Evolutionary conservation across 2,113 vertebrate species (phyloP), one percentile per base, ranked within the genome.

Genomic region (Oncorhynchus tshawytscha): DNA sequence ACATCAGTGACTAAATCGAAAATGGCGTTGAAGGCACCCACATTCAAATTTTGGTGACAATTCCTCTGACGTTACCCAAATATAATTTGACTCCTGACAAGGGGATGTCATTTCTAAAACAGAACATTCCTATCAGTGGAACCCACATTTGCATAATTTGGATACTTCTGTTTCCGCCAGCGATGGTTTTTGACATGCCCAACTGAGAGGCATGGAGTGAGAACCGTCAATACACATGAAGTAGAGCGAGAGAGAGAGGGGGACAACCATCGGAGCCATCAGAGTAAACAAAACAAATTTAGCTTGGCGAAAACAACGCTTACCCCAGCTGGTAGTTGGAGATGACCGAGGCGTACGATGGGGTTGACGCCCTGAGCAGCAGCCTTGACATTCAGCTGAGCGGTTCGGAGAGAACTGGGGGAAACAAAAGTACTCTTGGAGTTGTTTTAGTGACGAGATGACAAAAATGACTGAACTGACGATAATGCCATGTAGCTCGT

Each of bases 11-110:
- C 93, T 93, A 95, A 95, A 97, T 95, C 89, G 93, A 94, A 92
- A 94, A 91, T 94, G 95, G 93, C 95, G 94, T 90, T 72, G 86
- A 91, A 92, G 92, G 87, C 84, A 85, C 86, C 92, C 92, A 92
- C 91, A 94, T 95, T 95, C 93, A 95, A 96, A 96, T 95, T 95
- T 94, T 93, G 87, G 91, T 94, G 95, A 96, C 96, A 96, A 96
- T 96, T 96, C 94, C 92, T 84, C 85, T 92, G 91, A 96, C 96
- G 94, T 96, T 96, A 92, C 95, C 95, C 94, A 95, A 96, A 97
- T 95, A 94, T 94, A 94, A 95, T 96, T 94, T 96, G 96, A 97
- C 96, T 98, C 92, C 91, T 96, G 97, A 98, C 96, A 96, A 96
- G 95, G 93, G 91, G 93, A 93, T 91, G 92, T 94, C 95, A 96